phyloP scores from a whole-genome alignment of 2,797 vertebrate species.

The Percopsis omiscomaycus region DNA sequence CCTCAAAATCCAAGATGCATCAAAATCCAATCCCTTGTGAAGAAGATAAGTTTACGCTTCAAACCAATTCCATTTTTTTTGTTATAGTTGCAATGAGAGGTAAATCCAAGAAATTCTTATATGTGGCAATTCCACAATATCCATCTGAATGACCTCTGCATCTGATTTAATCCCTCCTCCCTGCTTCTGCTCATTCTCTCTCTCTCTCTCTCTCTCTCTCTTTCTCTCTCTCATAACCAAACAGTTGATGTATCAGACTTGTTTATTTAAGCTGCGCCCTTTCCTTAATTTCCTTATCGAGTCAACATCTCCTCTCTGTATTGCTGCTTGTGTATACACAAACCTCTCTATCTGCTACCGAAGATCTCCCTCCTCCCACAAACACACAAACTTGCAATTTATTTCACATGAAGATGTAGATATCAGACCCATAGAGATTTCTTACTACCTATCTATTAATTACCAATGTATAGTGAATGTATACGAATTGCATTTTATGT shows the following conservation, averaged over 20 bases:
- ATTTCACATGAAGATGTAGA: too few species aligned
- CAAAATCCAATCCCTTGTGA: background rate
- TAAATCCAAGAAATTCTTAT: conserved; percentile 36
- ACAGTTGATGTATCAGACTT: conserved; percentile 43
- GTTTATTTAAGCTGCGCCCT: conserved; percentile 81
- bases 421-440: too few species aligned
- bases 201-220: conserved; percentile 18
- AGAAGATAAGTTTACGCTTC: too few species aligned
- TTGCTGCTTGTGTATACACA: conserved; percentile 67
- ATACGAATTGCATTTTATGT: too few species aligned
- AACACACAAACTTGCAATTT: background rate
- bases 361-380: conserved; percentile 56
- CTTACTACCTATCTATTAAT: background rate
- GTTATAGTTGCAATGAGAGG: conserved; percentile 30
- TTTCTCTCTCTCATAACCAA: conserved; percentile 8
- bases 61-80: too few species aligned
- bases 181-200: conserved; percentile 28
- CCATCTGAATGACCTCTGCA: conserved; percentile 4
- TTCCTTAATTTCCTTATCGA: conserved; percentile 82
- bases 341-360: conserved; percentile 53
- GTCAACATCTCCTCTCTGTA: conserved; percentile 76
- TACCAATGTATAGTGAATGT: background rate
- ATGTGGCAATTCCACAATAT: conserved; percentile 22
- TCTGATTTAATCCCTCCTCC: background rate
- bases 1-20: conserved; percentile 8